Evolutionary conservation across 2,888 invertebrate species (phyloP).

Genomic region (Diaphora mendica): DNA sequence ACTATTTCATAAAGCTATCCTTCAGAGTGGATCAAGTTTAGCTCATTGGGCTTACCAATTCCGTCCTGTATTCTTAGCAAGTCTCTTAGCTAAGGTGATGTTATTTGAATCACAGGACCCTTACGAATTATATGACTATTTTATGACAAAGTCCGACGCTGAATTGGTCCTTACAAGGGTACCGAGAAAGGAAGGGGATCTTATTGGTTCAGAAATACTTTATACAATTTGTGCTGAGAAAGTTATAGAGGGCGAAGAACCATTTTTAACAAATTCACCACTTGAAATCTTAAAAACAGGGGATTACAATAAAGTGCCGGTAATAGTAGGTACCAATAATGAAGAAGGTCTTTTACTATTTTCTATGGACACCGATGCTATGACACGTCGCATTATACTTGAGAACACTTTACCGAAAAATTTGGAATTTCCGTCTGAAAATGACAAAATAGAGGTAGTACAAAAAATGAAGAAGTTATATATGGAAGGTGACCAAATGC

Average conservation of each 20-base stretch:
- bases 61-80: conserved; percentile 68
- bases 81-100: conserved; percentile 70
- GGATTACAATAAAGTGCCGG: conserved; percentile 70
- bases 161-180: conserved; percentile 70
- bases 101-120: conserved; percentile 64
- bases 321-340: conserved; percentile 69
- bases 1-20: conserved; percentile 74
- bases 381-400: conserved; percentile 59
- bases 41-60: conserved; percentile 71
- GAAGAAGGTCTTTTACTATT: conserved; percentile 72
- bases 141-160: conserved; percentile 64
- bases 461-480: conserved; percentile 69
- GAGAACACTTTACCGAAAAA: conserved; percentile 71
- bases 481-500: conserved; percentile 66
- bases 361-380: conserved; percentile 65
- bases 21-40: conserved; percentile 75
- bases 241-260: conserved; percentile 67
- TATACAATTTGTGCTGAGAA: conserved; percentile 72
- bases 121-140: conserved; percentile 65
- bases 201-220: conserved; percentile 65
- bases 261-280: conserved; percentile 72
- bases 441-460: conserved; percentile 55
- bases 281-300: conserved; percentile 63
- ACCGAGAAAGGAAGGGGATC: conserved; percentile 64
- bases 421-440: conserved; percentile 59